phyloP scores from a whole-genome alignment of 2,797 vertebrate genomes.

The Rhinella marina region DNA sequence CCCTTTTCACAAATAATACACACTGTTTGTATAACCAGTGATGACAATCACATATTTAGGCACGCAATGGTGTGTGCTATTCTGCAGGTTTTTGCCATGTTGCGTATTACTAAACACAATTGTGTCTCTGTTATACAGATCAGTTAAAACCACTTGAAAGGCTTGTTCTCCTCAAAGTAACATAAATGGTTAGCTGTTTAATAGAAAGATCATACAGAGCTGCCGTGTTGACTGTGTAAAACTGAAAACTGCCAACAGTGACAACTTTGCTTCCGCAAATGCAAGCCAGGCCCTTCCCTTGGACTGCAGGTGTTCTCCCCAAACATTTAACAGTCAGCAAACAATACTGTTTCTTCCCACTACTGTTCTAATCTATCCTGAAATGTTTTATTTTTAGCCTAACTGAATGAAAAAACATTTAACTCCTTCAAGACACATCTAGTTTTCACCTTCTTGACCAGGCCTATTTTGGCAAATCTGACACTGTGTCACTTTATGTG shows the following conservation, averaged over 20 bases:
- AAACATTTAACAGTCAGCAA: conserved; percentile 31
- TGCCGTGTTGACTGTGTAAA: not conserved
- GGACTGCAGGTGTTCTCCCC: conserved; percentile 53
- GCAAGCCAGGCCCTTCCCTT: conserved; percentile 22
- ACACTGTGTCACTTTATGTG: too few species aligned
- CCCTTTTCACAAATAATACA: conserved; percentile 16
- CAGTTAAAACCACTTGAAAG: not conserved
- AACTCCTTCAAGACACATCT: not conserved
- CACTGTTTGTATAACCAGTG: conserved; percentile 32
- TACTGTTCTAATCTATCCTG: not conserved
- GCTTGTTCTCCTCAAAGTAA: not conserved
- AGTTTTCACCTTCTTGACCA: too few species aligned
- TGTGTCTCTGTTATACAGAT: not conserved
- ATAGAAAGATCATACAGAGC: conserved; percentile 5
- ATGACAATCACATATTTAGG: conserved; percentile 30
- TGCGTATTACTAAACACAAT: not conserved
- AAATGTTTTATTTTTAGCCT: conserved; percentile 31
- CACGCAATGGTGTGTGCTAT: conserved; percentile 21
- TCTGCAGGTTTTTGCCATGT: conserved; percentile 2
- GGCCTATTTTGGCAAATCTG: too few species aligned
- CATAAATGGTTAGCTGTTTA: not conserved
- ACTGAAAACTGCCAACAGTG: conserved; percentile 41
- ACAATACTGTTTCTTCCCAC: not conserved
- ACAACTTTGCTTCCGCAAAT: conserved; percentile 33
- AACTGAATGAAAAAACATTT: not conserved